Percentiles rank a stretch among this genome's conserved stretches.
Conservation (phyloP, 2,888 invertebrate species). For the Ecliptopera silaceata region DNA sequence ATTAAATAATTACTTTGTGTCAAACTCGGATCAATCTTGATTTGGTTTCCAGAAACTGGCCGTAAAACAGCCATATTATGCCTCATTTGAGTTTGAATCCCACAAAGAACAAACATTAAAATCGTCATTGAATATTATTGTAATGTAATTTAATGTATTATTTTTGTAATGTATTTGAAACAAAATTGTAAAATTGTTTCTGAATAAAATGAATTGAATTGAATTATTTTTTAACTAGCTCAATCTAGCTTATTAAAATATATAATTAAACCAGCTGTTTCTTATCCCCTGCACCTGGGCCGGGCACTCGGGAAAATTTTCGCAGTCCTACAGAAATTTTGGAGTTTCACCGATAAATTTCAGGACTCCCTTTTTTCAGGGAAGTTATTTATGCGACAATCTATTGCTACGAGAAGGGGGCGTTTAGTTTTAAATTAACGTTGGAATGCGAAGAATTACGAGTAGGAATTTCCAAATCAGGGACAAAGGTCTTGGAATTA, state of each 20-base stretch:
- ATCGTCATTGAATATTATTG: no score
- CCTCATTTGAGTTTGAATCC: no score
- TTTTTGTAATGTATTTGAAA: no score
- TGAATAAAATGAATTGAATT: no score
- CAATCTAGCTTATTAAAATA: not conserved
- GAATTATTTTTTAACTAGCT: no score
- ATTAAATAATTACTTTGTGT: no score
- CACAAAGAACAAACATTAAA: no score
- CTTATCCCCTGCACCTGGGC: not conserved
- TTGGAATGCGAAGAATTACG: constrained; percentile 63
- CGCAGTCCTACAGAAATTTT: constrained; percentile 32
- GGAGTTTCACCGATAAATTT: constrained; percentile 50
- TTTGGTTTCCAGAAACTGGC: no score
- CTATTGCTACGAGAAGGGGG: constrained; percentile 54
- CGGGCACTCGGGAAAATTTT: constrained; percentile 30
- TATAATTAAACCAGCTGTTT: constrained; percentile 3
- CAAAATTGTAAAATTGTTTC: no score
- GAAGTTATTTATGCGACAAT: constrained; percentile 74
- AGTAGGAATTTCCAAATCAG: constrained; percentile 27
- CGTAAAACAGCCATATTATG: no score
- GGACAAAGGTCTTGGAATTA: constrained; percentile 36
- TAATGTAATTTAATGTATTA: no score
- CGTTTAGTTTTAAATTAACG: constrained; percentile 77
- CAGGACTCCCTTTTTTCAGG: constrained; percentile 52
- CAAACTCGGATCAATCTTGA: no score